Percentiles rank a stretch among this genome's conserved stretches.
Conservation (phyloP, 2,888 invertebrate species). For the Lottia gigantea region DNA sequence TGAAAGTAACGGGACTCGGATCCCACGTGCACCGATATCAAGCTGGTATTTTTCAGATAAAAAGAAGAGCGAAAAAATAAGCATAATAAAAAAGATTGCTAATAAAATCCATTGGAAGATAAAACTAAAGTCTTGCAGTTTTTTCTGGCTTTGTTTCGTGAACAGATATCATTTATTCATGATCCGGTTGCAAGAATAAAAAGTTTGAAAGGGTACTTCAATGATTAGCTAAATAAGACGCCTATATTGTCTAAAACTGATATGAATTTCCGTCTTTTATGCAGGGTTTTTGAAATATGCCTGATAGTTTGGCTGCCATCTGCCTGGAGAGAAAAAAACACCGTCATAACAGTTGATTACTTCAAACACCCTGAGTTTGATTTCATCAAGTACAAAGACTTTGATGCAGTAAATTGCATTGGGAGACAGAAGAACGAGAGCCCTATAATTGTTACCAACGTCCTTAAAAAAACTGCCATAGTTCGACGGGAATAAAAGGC, state of each 20-base stretch:
- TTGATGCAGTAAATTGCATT: not conserved
- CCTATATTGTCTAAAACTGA: not conserved
- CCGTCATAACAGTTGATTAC: not conserved
- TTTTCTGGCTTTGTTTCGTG: too few species aligned
- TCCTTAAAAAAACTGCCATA: not conserved
- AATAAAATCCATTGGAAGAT: too few species aligned
- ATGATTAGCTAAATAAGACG: constrained; percentile 6
- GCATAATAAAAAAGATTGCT: not conserved
- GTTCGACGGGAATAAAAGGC: too few species aligned
- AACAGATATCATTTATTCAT: too few species aligned
- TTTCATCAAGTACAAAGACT: constrained; percentile 5
- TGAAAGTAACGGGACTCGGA: constrained; percentile 1
- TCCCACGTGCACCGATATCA: not conserved
- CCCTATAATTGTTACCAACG: not conserved
- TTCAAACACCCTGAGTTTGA: not conserved
- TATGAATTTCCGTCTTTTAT: constrained; percentile 7
- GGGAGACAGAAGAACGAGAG: not conserved
- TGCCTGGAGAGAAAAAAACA: constrained; percentile 8
- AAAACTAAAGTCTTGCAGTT: too few species aligned
- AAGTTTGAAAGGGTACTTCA: not conserved
- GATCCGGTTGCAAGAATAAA: not conserved
- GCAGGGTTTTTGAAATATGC: constrained; percentile 2
- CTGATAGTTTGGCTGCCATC: constrained; percentile 1
- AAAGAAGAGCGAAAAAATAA: constrained; percentile 5
- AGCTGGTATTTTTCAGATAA: not conserved